Conservation (phyloP, 2,888 invertebrate species). For the Amiota mariae region DNA sequence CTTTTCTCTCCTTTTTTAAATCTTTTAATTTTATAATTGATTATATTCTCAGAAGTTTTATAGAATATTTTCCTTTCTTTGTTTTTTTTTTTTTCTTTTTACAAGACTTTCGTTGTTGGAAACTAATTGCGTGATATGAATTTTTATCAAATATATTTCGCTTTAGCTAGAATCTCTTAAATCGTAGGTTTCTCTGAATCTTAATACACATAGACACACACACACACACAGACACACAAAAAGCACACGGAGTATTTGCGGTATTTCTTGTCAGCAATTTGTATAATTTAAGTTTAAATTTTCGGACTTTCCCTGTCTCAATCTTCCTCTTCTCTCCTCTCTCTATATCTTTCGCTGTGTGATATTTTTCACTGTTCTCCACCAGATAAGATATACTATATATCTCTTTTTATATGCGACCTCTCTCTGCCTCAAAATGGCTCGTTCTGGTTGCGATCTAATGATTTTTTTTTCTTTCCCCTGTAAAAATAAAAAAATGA, state of each 20-base stretch:
- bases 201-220: too few relatives aligned
- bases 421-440: slow-evolving; percentile 19
- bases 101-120: slow-evolving; percentile 37
- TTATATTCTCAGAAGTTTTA: slow-evolving; percentile 27
- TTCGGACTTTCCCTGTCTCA: not conserved
- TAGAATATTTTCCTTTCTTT: slow-evolving; percentile 37
- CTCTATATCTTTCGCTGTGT: slow-evolving; percentile 41
- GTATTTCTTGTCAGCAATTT: too few relatives aligned
- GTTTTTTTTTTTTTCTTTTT: slow-evolving; percentile 31
- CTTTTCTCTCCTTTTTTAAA: slow-evolving; percentile 31
- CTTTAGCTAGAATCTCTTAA: too few relatives aligned
- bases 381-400: too few relatives aligned
- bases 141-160: not conserved
- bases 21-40: slow-evolving; percentile 54
- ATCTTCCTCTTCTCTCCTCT: slow-evolving; percentile 45
- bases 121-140: slow-evolving; percentile 26
- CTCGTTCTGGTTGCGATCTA: slow-evolving; percentile 1
- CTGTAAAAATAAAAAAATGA: slow-evolving; percentile 15
- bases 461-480: slow-evolving; percentile 33
- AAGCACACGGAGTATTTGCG: too few relatives aligned
- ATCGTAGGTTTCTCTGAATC: too few relatives aligned
- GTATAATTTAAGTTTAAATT: too few relatives aligned
- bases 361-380: too few relatives aligned
- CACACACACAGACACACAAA: too few relatives aligned
- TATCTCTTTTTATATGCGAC: not conserved